Base-by-base conservation (phyloP, 1,140 invertebrate species). In the Drosophila erecta region DNA sequence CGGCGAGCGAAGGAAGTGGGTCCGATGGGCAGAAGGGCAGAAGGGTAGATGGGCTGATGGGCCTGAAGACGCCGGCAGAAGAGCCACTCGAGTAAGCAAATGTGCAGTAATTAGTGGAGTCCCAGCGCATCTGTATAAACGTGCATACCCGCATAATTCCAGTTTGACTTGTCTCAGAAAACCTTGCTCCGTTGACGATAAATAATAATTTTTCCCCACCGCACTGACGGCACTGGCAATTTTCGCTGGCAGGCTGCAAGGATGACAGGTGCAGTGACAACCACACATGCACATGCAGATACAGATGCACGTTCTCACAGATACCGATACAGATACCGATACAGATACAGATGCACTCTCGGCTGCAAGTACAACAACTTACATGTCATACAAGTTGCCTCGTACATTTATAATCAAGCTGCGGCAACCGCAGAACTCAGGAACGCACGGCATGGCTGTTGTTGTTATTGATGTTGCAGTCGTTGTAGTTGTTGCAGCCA, bases 251-350 rank as follows among this genome's bases (percentile, higher is more conserved):
- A 47, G 72, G 74, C 78, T 72, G 76, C 74, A 49, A 81, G 81
- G 83, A 86, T 87, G 81, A 86, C 81, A 86, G 81, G 81, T 86
- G 81, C 81, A 86, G 74, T 86, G 81, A 87, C 81, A 87, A 86
- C 78, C 75, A 54, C 79, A 86, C 81, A 84, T 50, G 62, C 46
- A 83, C 27, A 60, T 43, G 51, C 41, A 64, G n/a, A n/a, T 61
- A 35, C 24, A 54, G 40, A 61, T 46, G 41, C 56, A 61, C 66
- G 66, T 60, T 72, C 66, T 20, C 44, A 61, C 67, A 81, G 46
- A 58, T 49, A 46, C 64, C n/a, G 41, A 43, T 20, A 14, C 24
- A 7, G 12, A 46, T 46, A 43, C 43, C 20, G 20, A 10, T 17
- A 3, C 15, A 17, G 17, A 17, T 43, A 38, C 22, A 22, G 22